Evolutionary conservation across 1,140 invertebrate species (phyloP).

Genomic region (Harlomillsia oculata): DNA sequence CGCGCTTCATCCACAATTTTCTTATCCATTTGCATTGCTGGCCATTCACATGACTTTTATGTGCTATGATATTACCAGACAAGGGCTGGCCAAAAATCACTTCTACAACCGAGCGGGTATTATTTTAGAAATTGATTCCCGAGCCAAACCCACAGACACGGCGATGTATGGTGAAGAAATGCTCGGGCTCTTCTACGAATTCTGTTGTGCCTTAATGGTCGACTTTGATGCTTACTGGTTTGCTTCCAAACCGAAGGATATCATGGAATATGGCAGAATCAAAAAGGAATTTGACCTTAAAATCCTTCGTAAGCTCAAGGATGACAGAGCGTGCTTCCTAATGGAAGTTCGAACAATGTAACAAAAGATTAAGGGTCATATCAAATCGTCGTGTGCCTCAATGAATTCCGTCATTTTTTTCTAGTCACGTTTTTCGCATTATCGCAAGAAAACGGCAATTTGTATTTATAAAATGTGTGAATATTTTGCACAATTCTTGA

Average conservation of each 20-base stretch:
- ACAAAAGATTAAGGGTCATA: no score
- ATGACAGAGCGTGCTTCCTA: slow-evolving; percentile 4
- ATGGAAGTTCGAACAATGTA: slow-evolving; percentile 2
- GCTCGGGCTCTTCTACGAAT: slow-evolving; percentile 18
- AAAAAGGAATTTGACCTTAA: slow-evolving; percentile 9
- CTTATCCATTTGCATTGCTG: slow-evolving; percentile 57
- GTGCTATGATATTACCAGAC: slow-evolving; percentile 67
- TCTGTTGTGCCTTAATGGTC: slow-evolving; percentile 10
- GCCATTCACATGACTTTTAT: slow-evolving; percentile 91
- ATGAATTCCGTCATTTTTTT: no score
- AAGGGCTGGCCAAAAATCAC: slow-evolving; percentile 77
- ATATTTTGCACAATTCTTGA: no score
- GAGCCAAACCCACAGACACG: slow-evolving; percentile 5
- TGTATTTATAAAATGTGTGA: no score
- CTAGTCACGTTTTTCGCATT: no score
- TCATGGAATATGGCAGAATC: slow-evolving; percentile 24
- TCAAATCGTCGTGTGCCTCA: no score
- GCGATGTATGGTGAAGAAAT: slow-evolving; percentile 7
- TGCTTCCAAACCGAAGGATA: slow-evolving; percentile 14
- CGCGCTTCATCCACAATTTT: slow-evolving; percentile 73
- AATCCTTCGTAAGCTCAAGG: background rate
- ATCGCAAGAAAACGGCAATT: no score
- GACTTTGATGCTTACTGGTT: slow-evolving; percentile 26
- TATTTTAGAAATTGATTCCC: slow-evolving; percentile 13
- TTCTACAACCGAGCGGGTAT: slow-evolving; percentile 61